These are phyloP conservation scores for Pygocentrus nattereri DNA, from an alignment of 2,797 vertebrate species.

Conservation along the genomic window DNA sequence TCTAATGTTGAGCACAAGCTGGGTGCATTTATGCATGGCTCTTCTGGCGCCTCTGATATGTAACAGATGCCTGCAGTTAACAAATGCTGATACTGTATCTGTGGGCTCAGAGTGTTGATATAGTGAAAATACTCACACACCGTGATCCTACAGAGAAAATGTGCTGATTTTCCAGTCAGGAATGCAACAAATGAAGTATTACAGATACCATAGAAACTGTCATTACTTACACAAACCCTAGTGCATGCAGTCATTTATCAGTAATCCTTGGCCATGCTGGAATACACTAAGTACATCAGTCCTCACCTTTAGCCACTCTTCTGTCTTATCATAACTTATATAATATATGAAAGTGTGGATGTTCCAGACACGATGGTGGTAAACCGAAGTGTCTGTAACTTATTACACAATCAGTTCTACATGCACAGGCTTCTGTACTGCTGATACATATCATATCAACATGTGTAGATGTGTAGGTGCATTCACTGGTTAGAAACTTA, in stretches of 20 bases:
- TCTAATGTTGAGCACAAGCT: too few species aligned
- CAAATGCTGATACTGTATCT: too few species aligned
- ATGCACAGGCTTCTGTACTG: background rate
- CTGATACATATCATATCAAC: background rate
- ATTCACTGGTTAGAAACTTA: too few species aligned
- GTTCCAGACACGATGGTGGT: background rate
- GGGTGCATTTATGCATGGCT: too few species aligned
- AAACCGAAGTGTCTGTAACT: background rate
- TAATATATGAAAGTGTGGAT: conserved; percentile 19
- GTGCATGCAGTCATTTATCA: background rate
- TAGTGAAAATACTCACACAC: too few species aligned
- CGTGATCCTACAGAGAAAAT: too few species aligned
- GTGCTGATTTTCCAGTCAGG: too few species aligned
- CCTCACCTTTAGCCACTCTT: conserved; percentile 29
- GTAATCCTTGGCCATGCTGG: background rate
- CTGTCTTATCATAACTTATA: conserved; percentile 14
- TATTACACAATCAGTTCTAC: background rate
- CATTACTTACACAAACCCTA: background rate
- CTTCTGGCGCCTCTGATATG: too few species aligned
- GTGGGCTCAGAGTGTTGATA: too few species aligned
- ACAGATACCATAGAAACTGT: too few species aligned
- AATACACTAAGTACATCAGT: background rate
- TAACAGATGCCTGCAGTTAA: too few species aligned
- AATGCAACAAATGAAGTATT: too few species aligned
- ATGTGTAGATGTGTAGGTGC: background rate